These are phyloP conservation scores for Folsomia manolachei DNA, from an alignment of 2,888 invertebrate species.

Conservation along the genomic window DNA sequence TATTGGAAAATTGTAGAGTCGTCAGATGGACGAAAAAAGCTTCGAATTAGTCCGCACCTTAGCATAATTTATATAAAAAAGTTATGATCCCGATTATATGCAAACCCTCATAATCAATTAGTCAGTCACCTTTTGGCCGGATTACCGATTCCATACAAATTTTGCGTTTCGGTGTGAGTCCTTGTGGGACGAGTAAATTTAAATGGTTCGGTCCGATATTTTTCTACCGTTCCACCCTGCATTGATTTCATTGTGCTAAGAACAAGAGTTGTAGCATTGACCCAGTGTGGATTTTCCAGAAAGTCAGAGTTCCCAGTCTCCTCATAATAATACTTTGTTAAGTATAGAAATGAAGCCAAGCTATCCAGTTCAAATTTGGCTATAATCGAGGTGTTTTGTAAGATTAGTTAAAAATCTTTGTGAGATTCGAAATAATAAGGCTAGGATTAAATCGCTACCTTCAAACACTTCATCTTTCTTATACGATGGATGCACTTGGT, in stretches of 20 bases:
- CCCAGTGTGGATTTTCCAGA: constrained; percentile 40
- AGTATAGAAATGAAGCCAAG: constrained; percentile 43
- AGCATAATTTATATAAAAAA: too few species aligned
- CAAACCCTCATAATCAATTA: not conserved
- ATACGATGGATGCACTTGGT: constrained; percentile 37
- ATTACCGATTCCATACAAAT: constrained; percentile 42
- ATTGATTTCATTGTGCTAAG: constrained; percentile 32
- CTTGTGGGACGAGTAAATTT: constrained; percentile 38
- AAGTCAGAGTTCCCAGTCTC: constrained; percentile 37
- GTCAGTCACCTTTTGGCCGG: too few species aligned
- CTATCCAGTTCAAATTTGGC: constrained; percentile 36
- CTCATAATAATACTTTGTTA: constrained; percentile 42
- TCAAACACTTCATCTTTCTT: constrained; percentile 42
- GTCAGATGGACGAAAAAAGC: constrained; percentile 47
- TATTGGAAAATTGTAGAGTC: constrained; percentile 45
- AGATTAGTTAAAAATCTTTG: too few species aligned
- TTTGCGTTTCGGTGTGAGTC: constrained; percentile 45
- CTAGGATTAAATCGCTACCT: too few species aligned
- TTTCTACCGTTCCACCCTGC: constrained; percentile 46
- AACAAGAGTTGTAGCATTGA: constrained; percentile 27
- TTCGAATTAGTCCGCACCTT: constrained; percentile 45
- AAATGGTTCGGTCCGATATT: constrained; percentile 33
- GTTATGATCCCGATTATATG: constrained; percentile 35
- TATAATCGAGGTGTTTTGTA: too few species aligned
- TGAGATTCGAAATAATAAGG: constrained; percentile 41